A percentile compares a stretch with the other conserved stretches of the same genome.
Conservation (phyloP, 2,888 invertebrate species). For the Gnatocerus cornutus region DNA sequence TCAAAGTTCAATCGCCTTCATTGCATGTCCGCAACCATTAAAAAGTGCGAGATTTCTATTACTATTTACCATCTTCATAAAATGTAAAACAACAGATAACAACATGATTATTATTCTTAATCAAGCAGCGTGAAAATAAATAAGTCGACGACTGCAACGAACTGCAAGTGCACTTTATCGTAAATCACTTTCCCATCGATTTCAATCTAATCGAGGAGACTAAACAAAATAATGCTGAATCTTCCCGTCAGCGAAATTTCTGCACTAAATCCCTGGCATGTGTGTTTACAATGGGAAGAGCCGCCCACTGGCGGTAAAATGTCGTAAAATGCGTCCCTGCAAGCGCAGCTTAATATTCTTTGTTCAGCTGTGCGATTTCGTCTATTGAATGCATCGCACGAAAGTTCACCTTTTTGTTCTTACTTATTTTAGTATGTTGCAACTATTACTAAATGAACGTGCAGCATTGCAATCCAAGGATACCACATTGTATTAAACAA, state of each 20-base stretch:
- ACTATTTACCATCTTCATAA: conserved; percentile 54
- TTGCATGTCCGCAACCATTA: conserved; percentile 57
- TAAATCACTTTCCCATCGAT: conserved; percentile 11
- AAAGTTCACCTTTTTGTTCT: conserved; percentile 8
- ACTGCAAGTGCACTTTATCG: conserved; percentile 6
- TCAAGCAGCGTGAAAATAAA: conserved; percentile 56
- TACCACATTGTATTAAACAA: conserved; percentile 49
- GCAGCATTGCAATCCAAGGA: conserved; percentile 51
- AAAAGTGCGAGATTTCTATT: conserved; percentile 56
- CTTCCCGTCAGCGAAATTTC: not conserved
- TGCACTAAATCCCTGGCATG: too few species aligned
- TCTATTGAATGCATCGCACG: not conserved
- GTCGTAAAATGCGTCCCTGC: not conserved
- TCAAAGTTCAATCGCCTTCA: conserved; percentile 54
- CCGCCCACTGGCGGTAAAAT: too few species aligned
- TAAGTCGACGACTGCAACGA: conserved; percentile 18
- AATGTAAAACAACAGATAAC: conserved; percentile 56
- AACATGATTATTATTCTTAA: conserved; percentile 56
- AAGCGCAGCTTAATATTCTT: not conserved
- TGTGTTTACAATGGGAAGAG: too few species aligned
- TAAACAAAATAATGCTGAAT: conserved; percentile 27
- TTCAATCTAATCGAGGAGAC: conserved; percentile 20
- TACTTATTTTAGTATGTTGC: not conserved
- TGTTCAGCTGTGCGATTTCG: not conserved
- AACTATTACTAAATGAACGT: conserved; percentile 28